Conservation (phyloP, 2,797 vertebrate genomes). For the Neopelma chrysocephalum region DNA sequence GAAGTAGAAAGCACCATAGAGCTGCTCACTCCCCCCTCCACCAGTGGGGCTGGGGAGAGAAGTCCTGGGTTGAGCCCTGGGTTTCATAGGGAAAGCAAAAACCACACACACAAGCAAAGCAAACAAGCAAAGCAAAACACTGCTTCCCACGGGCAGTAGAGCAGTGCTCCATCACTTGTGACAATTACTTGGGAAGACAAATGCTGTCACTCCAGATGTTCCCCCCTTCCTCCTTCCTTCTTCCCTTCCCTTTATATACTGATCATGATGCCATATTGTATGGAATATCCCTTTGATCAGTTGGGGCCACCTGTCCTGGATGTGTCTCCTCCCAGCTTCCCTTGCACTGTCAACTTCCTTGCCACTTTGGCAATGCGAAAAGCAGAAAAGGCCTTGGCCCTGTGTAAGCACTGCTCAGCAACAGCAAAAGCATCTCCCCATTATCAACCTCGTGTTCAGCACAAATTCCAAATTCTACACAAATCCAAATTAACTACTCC, state of each 20-base stretch:
- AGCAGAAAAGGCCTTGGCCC: not conserved
- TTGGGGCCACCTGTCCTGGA: too few species aligned
- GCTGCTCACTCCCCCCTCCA: not conserved
- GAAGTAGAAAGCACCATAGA: not conserved
- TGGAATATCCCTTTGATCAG: not conserved
- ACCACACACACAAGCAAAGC: not conserved
- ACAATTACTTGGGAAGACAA: not conserved
- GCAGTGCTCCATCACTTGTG: fast-evolving
- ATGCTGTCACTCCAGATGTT: not conserved
- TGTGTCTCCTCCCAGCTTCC: not conserved
- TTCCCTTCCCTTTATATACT: not conserved
- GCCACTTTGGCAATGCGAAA: fast-evolving
- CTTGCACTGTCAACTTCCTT: not conserved
- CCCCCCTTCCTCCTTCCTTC: not conserved
- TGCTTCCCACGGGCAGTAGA: not conserved
- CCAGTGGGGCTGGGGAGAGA: fast-evolving
- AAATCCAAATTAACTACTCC: not conserved
- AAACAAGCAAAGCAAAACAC: not conserved
- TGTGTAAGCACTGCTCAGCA: not conserved
- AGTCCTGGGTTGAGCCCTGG: not conserved
- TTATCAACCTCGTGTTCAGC: not conserved
- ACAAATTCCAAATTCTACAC: not conserved
- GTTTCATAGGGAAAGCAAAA: not conserved
- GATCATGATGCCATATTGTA: not conserved
- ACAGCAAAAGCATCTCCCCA: not conserved